These are phyloP conservation scores for Otolemur garnettii DNA, from an alignment of 2,113 vertebrate species.

Conservation along the genomic window DNA sequence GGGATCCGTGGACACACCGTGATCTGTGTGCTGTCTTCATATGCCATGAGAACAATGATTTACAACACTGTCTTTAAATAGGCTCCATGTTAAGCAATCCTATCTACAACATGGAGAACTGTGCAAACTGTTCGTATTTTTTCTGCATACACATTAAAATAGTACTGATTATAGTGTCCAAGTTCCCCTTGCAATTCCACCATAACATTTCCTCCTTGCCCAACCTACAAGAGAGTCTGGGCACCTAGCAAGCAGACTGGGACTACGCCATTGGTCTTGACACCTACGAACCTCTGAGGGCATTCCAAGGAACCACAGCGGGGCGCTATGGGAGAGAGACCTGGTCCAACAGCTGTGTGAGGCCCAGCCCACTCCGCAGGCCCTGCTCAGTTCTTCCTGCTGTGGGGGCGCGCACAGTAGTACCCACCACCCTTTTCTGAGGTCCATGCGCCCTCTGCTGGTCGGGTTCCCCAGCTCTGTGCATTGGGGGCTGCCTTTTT, in stretches of 20 bases:
- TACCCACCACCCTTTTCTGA: slow-evolving; percentile 58
- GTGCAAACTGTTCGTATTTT: neutral
- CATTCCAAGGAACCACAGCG: neutral
- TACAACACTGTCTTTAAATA: slow-evolving; percentile 3
- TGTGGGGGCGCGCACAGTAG: neutral
- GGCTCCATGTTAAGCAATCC: neutral
- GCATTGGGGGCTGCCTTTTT: neutral
- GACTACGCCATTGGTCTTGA: neutral
- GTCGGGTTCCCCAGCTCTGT: neutral
- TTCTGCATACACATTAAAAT: neutral
- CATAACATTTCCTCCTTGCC: neutral
- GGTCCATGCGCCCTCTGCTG: slow-evolving; percentile 82
- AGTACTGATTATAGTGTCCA: neutral
- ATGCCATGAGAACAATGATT: neutral
- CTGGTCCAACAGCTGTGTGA: neutral
- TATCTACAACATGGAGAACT: neutral
- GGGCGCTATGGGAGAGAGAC: neutral
- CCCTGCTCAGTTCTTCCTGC: neutral
- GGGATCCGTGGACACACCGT: neutral
- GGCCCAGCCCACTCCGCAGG: neutral
- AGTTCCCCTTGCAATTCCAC: neutral
- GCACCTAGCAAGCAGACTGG: neutral
- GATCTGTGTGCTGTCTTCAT: neutral
- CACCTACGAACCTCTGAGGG: neutral
- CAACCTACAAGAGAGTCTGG: neutral